A percentile compares a stretch with the other conserved stretches of the same genome.
Conservation (phyloP, 1,140 invertebrate genomes). For the Oncopeltus fasciatus region DNA sequence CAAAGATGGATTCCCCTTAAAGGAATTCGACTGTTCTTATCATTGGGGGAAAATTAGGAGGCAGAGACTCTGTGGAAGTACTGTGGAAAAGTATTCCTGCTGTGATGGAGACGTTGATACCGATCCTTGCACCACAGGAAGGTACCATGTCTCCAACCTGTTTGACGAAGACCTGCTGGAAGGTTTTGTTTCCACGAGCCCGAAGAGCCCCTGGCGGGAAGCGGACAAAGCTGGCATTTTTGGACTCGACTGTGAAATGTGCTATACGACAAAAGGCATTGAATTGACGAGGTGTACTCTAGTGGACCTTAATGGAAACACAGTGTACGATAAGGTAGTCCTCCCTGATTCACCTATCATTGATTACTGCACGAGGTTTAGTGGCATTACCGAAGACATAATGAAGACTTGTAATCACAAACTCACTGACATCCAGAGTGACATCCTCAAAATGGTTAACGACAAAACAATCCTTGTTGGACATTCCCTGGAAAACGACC, state of each 20-base stretch:
- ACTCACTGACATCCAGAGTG: slow-evolving; percentile 74
- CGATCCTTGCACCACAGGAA: slow-evolving; percentile 47
- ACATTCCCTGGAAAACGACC: slow-evolving; percentile 91
- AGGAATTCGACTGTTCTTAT: neutral
- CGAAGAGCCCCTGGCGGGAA: slow-evolving; percentile 9
- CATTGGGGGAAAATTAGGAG: neutral
- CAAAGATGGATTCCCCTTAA: neutral
- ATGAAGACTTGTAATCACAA: slow-evolving; percentile 56
- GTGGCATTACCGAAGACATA: slow-evolving; percentile 71
- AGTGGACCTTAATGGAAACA: slow-evolving; percentile 62
- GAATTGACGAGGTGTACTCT: slow-evolving; percentile 86
- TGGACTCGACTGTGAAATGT: slow-evolving; percentile 93
- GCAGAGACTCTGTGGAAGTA: slow-evolving; percentile 26
- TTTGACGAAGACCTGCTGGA: slow-evolving; percentile 32
- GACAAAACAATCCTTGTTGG: slow-evolving; percentile 86
- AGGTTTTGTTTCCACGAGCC: slow-evolving; percentile 38
- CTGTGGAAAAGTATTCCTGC: slow-evolving; percentile 39
- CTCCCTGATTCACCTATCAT: slow-evolving; percentile 74
- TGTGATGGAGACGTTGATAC: slow-evolving; percentile 50
- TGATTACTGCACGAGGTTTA: slow-evolving; percentile 82
- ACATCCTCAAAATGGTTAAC: slow-evolving; percentile 73
- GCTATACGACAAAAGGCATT: slow-evolving; percentile 69
- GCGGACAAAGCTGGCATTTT: slow-evolving; percentile 51
- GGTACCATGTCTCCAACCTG: slow-evolving; percentile 67
- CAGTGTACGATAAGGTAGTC: slow-evolving; percentile 80